Evolutionary conservation across 2,113 vertebrate genomes (phyloP), one percentile per base, ranked within the genome.

Genomic region (Carassius carassius): DNA sequence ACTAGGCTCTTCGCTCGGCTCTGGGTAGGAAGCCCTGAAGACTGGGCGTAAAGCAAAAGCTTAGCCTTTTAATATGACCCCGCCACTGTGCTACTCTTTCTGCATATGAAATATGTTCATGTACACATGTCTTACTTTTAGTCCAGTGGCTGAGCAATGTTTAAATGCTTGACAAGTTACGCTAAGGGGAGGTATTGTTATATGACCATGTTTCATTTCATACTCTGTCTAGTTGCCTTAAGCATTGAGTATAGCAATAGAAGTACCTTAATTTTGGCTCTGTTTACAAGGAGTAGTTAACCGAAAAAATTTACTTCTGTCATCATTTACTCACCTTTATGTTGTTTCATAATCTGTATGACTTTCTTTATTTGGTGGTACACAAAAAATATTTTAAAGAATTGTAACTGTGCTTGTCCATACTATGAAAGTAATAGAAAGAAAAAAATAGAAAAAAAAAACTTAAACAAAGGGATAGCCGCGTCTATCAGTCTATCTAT

Each of bases 61-160:
- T 77, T 83, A 65, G 63, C 72, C 86, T 85, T 84, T 83, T 87
- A 86, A 84, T 86, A 85, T 69, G 86, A 80, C 73, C 81, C 63
- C 6, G 65, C 54, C 76, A 51, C 78, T 69, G 23, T 69, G 63
- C 74, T 41, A 69, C 41, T 19, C 73, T 78, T 78, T 90, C 89
- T 91, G 83, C 88, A 92, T 89, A 88, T 90, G 87, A 91, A 91
- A 92, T 85, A 83, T 37, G 21, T 78, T 82, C 69, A 60, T 78
- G 81, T 91, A 90, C 90, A 90, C 91, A 69, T 74, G 82, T 89
- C 84, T 78, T 85, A 84, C 74, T 78, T 90, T 89, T 84, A 85
- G 90, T 90, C 81, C 73, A 73, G 60, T 23, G 67, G 47, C 37
- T 63, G 87, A 73, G 85, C 81, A 56, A 86, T 62, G 78, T 23